Percentiles rank a stretch among this genome's conserved stretches.
Evolutionary conservation across 2,797 vertebrate genomes (phyloP).

Genomic region (Cynopterus sphinx): DNA sequence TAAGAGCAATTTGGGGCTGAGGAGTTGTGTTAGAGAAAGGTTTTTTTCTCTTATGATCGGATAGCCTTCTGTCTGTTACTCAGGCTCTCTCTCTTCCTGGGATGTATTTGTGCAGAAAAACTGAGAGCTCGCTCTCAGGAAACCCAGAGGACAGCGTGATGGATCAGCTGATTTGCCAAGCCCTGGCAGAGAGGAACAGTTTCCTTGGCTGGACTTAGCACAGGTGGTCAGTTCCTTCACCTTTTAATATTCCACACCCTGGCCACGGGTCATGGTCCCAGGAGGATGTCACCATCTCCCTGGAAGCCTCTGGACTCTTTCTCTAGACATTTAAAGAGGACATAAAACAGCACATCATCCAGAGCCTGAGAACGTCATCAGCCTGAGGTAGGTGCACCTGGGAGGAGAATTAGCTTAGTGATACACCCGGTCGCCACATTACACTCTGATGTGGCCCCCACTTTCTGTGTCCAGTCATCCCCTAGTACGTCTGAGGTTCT

Average conservation of each 20-base stretch:
- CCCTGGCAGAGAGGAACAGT: conserved; percentile 68
- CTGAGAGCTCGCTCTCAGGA: conserved; percentile 33
- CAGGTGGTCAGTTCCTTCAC: conserved; percentile 39
- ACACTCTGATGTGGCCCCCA: not conserved
- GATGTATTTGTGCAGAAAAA: conserved; percentile 44
- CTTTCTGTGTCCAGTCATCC: not conserved
- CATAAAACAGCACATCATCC: not conserved
- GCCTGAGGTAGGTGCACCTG: too few species aligned
- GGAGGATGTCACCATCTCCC: not conserved
- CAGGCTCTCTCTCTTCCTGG: not conserved
- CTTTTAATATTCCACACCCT: conserved; percentile 62
- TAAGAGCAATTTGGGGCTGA: not conserved
- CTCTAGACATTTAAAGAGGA: not conserved
- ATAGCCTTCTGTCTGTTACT: conserved; percentile 46
- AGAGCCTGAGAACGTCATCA: not conserved
- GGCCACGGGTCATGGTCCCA: not conserved
- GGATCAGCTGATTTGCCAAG: conserved; percentile 72
- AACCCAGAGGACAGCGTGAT: not conserved
- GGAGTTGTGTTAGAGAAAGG: not conserved
- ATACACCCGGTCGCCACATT: not conserved
- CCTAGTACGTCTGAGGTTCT: not conserved
- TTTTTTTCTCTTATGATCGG: conserved; percentile 24
- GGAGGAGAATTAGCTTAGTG: not conserved
- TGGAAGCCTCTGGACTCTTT: not conserved
- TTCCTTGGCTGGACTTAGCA: conserved; percentile 64